Evolutionary conservation across 92 coral and sea anemone genomes (phyloP).

Genomic region (Porites cylindrica): DNA sequence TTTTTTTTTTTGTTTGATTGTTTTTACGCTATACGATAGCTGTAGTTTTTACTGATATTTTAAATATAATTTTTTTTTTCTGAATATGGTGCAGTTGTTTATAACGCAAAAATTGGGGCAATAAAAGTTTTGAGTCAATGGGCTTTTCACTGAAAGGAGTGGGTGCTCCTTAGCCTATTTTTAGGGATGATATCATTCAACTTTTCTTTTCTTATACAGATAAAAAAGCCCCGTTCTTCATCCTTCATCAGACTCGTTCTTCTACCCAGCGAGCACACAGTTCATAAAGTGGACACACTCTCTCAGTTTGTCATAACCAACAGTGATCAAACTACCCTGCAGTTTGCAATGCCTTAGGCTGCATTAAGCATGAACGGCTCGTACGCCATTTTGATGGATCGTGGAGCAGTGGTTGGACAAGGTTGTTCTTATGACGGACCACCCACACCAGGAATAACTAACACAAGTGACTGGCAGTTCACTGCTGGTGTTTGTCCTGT

Average conservation of each 20-base stretch:
- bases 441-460: slow-evolving; percentile 51
- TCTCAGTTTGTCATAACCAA: slow-evolving; percentile 2
- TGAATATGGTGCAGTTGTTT: too few species aligned
- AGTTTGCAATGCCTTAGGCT: slow-evolving; percentile 31
- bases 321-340: slow-evolving; percentile 32
- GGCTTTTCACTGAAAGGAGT: too few species aligned
- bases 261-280: background rate
- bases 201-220: slow-evolving; percentile 10
- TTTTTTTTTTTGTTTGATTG: too few species aligned
- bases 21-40: too few species aligned
- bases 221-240: slow-evolving; percentile 51
- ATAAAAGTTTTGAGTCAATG: too few species aligned
- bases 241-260: slow-evolving; percentile 47
- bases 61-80: too few species aligned
- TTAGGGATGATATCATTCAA: too few species aligned
- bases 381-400: slow-evolving; percentile 56
- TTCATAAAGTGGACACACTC: slow-evolving; percentile 55
- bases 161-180: too few species aligned
- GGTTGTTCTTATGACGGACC: slow-evolving; percentile 70
- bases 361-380: slow-evolving; percentile 61
- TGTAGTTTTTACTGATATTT: too few species aligned
- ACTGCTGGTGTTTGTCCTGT: slow-evolving; percentile 26
- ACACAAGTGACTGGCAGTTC: slow-evolving; percentile 32
- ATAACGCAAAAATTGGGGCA: too few species aligned
- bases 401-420: slow-evolving; percentile 60